Conservation (phyloP, 2,888 invertebrate species). For the Bugulina stolonifera region DNA sequence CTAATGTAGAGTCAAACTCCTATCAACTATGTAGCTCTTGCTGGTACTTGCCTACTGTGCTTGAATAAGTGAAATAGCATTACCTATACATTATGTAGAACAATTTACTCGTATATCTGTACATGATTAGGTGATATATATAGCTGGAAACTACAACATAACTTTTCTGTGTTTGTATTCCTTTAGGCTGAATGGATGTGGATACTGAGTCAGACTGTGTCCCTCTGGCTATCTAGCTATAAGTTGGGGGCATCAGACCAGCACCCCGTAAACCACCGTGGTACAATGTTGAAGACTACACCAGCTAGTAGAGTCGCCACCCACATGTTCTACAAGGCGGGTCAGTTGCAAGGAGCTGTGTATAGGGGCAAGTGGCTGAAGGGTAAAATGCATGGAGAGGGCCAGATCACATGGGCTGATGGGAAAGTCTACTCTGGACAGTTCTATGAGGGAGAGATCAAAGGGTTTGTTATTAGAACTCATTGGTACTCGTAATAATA, state of each 20-base stretch:
- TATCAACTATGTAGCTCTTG: no score
- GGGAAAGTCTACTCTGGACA: conserved; percentile 75
- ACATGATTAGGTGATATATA: no score
- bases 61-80: no score
- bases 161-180: no score
- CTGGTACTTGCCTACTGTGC: no score
- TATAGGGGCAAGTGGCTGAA: conserved; percentile 75
- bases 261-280: not conserved
- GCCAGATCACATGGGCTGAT: conserved; percentile 75
- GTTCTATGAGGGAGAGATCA: conserved; percentile 68
- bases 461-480: conserved; percentile 64
- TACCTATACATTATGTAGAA: no score
- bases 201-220: conserved; percentile 67
- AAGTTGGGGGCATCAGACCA: not conserved
- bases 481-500: no score
- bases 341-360: conserved; percentile 60
- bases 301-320: conserved; percentile 67
- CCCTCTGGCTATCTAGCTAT: conserved; percentile 11
- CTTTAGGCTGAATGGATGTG: conserved; percentile 65
- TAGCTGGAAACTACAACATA: no score
- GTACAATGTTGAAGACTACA: conserved; percentile 55
- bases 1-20: no score
- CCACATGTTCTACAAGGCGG: conserved; percentile 67
- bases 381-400: conserved; percentile 76
- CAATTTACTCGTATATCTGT: no score